Evolutionary conservation across 35 echinoderm and acorn worm species (phyloP).

Genomic region (Diadema setosum): DNA sequence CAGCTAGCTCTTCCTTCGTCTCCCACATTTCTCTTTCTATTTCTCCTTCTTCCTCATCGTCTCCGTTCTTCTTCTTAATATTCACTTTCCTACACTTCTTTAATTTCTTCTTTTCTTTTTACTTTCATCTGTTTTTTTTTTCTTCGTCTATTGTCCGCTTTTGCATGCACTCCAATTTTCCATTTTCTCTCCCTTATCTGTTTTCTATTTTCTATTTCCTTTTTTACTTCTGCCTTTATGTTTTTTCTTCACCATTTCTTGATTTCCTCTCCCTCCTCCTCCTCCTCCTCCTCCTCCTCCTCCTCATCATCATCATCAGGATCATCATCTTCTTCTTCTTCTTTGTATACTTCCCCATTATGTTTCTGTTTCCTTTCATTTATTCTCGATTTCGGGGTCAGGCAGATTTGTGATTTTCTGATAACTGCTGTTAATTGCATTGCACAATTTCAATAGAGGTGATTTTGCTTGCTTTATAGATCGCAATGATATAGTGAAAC

Average conservation of each 20-base stretch:
- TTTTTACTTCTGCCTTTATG: neutral
- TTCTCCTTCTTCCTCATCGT: neutral
- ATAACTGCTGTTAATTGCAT: too few relatives aligned
- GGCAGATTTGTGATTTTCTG: too few relatives aligned
- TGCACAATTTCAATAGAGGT: too few relatives aligned
- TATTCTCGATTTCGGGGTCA: too few relatives aligned
- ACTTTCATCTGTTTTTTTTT: neutral
- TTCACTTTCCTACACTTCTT: too few relatives aligned
- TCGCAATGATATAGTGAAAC: too few relatives aligned
- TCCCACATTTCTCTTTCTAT: neutral
- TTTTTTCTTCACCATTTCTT: neutral
- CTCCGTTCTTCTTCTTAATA: neutral
- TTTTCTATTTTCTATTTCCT: neutral
- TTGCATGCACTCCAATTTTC: neutral
- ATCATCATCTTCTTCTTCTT: too few relatives aligned
- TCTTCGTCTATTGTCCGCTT: neutral
- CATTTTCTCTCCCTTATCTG: neutral
- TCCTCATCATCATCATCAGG: neutral
- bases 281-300: neutral
- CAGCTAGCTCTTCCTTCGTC: too few relatives aligned
- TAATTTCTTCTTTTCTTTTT: neutral
- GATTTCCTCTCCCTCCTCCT: neutral
- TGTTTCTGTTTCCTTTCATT: too few relatives aligned
- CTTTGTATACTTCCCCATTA: too few relatives aligned
- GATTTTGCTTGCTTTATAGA: too few relatives aligned